phyloP scores from a whole-genome alignment of 2,888 invertebrate species.

The Amblyjoppa proteus region DNA sequence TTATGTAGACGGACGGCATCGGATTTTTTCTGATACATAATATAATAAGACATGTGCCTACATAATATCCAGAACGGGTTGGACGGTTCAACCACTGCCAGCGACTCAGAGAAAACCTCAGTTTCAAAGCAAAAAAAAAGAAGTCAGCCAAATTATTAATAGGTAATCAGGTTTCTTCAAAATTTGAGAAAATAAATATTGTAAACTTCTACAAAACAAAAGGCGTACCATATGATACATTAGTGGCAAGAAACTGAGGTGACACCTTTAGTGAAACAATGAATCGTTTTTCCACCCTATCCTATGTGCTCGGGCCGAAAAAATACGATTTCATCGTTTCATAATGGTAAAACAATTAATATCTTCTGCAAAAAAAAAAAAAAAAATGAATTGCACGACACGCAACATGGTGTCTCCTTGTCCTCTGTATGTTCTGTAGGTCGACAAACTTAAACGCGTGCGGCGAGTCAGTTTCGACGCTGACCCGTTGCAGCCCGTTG shows the following conservation, averaged over 20 bases:
- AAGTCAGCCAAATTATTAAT: not conserved
- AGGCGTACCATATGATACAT: constrained; percentile 28
- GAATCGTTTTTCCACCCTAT: constrained; percentile 49
- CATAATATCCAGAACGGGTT: constrained; percentile 85
- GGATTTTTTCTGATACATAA: constrained; percentile 59
- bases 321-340: constrained; percentile 33
- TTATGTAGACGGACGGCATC: constrained; percentile 28
- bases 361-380: constrained; percentile 21
- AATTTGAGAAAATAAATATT: not conserved
- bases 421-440: constrained; percentile 84
- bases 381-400: constrained; percentile 74
- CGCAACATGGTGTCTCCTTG: constrained; percentile 82
- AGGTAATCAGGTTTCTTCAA: not conserved
- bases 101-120: constrained; percentile 69
- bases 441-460: constrained; percentile 85
- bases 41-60: constrained; percentile 75
- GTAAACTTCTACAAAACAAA: not conserved
- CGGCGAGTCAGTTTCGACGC: constrained; percentile 85
- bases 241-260: constrained; percentile 65
- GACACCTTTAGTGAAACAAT: constrained; percentile 64
- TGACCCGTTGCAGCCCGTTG: constrained; percentile 85
- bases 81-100: constrained; percentile 83
- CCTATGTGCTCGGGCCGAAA: not conserved
- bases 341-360: constrained; percentile 47
- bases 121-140: constrained; percentile 41